Base-by-base conservation (phyloP, 2,797 vertebrate species). In the Podarcis lilfordi region DNA sequence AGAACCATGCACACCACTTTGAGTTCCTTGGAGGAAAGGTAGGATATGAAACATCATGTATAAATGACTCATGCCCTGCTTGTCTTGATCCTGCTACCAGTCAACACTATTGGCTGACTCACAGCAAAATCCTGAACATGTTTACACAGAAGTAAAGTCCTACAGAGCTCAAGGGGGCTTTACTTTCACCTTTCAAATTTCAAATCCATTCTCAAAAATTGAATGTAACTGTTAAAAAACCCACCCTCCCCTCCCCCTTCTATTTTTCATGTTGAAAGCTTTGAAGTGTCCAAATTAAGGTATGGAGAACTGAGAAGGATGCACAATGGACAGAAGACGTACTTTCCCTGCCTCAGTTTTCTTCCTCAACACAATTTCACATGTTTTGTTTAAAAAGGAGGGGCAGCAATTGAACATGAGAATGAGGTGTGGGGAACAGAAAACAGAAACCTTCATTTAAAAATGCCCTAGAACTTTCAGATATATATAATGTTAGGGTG, bases 391-490 rank as follows among this genome's bases (percentile, higher is more conserved):
- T 50, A n/a, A 29, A 55, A 50, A 88, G 64, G 72, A 43, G 29
- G 35, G 9, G 40, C 17, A 80, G 3, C 6, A 5, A 40, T 6
- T 11, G 32, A 21, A 5, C 9, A 19, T 25, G 3, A 84, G 35
- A 40, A n/a, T 1, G 17, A 64, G 43, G 32, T 29, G 13, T 17
- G 5, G 40, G 17, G 15, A 32, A 19, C 11, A 72, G 85, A 82
- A 13, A 89, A 93, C 32, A 32, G 32, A 71, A 78, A 40, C 3
- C 25, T 84, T 61, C 43, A 91, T 93, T 71, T 15, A 87, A 87
- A 50, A 72, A 88, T 87, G 91, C 8, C 17, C 92, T 87, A 90
- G 85, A 88, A 84, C 61, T 88, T 59, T 85, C 87, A 72, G 82
- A 76, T 87, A 84, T 15, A 10, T 1, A 55, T 89, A 91, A 86